A percentile compares a stretch with the other conserved stretches of the same genome.
phyloP scores from a whole-genome alignment of 64 coral and sea anemone species.

The Hydrozoanthus tunicans region DNA sequence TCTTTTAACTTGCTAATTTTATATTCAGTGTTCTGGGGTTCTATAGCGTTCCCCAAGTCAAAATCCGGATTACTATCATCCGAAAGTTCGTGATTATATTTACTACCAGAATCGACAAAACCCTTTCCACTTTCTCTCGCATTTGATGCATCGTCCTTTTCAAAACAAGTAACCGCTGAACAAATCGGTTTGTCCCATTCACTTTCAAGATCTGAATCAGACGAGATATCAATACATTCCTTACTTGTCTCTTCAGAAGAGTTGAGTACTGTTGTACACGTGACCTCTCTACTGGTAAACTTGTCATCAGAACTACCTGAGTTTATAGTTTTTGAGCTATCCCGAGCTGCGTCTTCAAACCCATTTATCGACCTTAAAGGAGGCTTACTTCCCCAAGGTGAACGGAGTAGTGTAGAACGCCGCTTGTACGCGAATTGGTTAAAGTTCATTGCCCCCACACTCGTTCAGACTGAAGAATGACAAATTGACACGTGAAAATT shows the following conservation, averaged over 20 bases:
- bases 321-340: neutral
- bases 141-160: neutral
- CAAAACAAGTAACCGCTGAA: neutral
- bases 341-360: neutral
- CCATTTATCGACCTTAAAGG: neutral
- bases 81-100: neutral
- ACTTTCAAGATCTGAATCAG: constrained; percentile 50
- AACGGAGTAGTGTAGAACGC: neutral
- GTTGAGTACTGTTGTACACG: neutral
- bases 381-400: neutral
- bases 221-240: constrained; percentile 1
- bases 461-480: neutral
- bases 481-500: neutral
- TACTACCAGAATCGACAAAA: neutral
- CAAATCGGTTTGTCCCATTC: constrained; percentile 45
- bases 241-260: neutral
- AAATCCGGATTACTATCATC: neutral
- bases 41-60: neutral
- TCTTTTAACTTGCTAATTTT: constrained; percentile 6
- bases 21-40: constrained; percentile 12
- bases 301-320: neutral
- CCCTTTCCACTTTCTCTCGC: neutral
- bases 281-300: neutral
- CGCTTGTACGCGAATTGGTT: constrained; percentile 28
- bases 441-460: constrained; percentile 2